Conservation (phyloP, 2,113 vertebrate species). For the Periophthalmodon schlosseri region DNA sequence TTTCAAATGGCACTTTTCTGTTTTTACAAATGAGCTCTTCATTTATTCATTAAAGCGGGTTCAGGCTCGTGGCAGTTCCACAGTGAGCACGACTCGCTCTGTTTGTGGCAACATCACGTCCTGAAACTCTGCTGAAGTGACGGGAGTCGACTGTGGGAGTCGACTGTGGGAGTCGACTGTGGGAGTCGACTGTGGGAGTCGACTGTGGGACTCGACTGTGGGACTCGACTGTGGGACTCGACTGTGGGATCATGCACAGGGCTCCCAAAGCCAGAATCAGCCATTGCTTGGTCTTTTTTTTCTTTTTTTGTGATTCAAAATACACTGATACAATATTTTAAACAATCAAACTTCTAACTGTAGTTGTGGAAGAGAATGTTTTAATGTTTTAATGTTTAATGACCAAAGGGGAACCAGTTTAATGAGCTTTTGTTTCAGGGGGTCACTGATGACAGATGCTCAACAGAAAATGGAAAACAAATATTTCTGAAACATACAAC, state of each 20-base stretch:
- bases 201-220: no score
- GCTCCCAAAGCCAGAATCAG: not conserved
- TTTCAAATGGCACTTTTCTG: no score
- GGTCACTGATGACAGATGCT: conserved; percentile 59
- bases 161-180: no score
- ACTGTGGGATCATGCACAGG: not conserved
- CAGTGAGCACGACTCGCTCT: not conserved
- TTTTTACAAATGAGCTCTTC: no score
- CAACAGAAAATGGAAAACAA: conserved; percentile 55
- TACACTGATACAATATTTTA: not conserved
- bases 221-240: no score
- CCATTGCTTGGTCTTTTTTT: not conserved
- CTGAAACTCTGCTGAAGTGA: not conserved
- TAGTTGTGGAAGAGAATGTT: not conserved
- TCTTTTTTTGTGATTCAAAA: not conserved
- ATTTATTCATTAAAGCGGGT: not conserved
- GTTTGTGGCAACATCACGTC: not conserved
- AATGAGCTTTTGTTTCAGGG: conserved; percentile 42
- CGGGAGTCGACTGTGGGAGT: no score
- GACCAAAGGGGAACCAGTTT: not conserved
- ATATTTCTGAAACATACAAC: conserved; percentile 58
- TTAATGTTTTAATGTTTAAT: conserved; percentile 13
- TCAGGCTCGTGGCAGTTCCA: not conserved
- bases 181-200: no score
- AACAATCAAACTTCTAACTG: not conserved